Base-by-base conservation (phyloP, 2,797 vertebrate genomes). In the Chelidonichthys spinosus region DNA sequence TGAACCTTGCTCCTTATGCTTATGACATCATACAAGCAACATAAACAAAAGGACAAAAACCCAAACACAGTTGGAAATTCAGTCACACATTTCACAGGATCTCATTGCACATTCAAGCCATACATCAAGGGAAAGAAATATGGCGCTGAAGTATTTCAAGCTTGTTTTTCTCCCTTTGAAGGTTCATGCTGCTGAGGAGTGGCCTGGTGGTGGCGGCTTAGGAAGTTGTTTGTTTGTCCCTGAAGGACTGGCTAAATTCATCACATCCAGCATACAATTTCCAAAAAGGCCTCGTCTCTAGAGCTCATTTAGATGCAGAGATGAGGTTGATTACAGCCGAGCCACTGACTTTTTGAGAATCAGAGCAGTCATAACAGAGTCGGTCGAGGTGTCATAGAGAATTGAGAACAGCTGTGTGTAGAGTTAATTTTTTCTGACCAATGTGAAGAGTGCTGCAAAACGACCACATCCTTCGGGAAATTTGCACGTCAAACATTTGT, bases 191-290 rank as follows among this genome's bases (percentile, higher is more conserved):
- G 74, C 76, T 39, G 76, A 89, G 89, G 86, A 88, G 87, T 83
- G 90, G 83, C 84, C 36, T 13, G 67, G 67, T 40, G 61, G 52
- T 63, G 75, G 83, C 4, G 74, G 75, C 81, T 82, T 47, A 89
- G 89, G 90, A 91, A 92, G 90, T 87, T 83, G 89, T 90, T 93
- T 90, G 88, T 93, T 92, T 91, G 89, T 92, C 78, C 86, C 90
- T 14, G 40, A 89, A 92, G 88, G 85, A 86, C 80, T 0, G 3
- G 63, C 79, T 88, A 73, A 49, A 90, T 89, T 78, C 79, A 91
- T 88, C 81, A 53, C 69, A 69, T 72, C 59, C 60, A 86, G 69
- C 68, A 47, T 63, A 63, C 81, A 66, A 76, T 82, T 80, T 85
- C 35, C 60, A 81, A 50, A 18, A 66, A 71, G 67, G 42, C 63